These are phyloP conservation scores for Bradysia coprophila DNA, from an alignment of 1,140 invertebrate genomes.

Conservation along the genomic window DNA sequence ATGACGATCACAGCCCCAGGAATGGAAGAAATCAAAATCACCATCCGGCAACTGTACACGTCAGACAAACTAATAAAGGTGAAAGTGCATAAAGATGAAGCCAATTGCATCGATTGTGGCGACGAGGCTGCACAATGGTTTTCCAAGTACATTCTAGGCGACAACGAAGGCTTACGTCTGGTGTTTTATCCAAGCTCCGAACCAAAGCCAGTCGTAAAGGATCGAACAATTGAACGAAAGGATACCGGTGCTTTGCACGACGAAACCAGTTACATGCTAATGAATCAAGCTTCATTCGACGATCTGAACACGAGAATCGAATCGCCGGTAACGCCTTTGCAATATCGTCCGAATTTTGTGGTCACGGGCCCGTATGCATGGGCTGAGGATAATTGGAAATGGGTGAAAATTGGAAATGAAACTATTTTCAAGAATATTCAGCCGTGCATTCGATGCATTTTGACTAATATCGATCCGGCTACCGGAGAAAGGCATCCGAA, in stretches of 20 bases:
- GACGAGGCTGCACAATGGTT: constrained; percentile 34
- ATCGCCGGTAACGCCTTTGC: too few relatives aligned
- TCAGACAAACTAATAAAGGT: constrained; percentile 12
- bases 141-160: constrained; percentile 29
- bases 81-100: constrained; percentile 24
- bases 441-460: constrained; percentile 21
- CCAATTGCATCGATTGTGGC: constrained; percentile 31
- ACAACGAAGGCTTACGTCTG: constrained; percentile 28
- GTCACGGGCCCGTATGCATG: constrained; percentile 15
- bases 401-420: too few relatives aligned
- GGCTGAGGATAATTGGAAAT: too few relatives aligned
- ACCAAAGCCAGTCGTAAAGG: not conserved
- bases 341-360: too few relatives aligned
- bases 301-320: too few relatives aligned
- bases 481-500: constrained; percentile 23
- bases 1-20: constrained; percentile 22
- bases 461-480: constrained; percentile 31
- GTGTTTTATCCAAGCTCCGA: constrained; percentile 28
- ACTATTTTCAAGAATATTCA: too few relatives aligned
- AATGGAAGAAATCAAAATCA: constrained; percentile 25
- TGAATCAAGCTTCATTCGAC: too few relatives aligned
- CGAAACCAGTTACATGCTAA: too few relatives aligned
- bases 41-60: constrained; percentile 10
- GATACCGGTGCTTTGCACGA: too few relatives aligned
- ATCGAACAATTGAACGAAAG: not conserved